Percentiles rank a stretch among this genome's conserved stretches.
Conservation (phyloP, 1,140 invertebrate species). For the Drosophila bocqueti region DNA sequence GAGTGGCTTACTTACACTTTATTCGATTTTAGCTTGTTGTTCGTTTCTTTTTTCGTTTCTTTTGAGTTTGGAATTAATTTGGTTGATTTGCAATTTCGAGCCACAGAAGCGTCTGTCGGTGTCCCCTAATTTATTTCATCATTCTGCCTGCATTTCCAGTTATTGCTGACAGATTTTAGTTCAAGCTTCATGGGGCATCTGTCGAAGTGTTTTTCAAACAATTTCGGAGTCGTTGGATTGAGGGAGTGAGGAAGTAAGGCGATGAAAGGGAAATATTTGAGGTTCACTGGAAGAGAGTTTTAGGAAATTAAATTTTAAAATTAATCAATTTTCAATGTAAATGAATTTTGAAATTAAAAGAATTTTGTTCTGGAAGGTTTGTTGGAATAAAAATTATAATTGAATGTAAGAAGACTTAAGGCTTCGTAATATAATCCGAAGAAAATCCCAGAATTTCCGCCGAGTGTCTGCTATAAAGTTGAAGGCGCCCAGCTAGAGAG, state of each 20-base stretch:
- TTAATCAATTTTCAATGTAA: too few species aligned
- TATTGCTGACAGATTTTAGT: constrained; percentile 9
- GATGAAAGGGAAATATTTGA: too few species aligned
- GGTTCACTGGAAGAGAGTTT: too few species aligned
- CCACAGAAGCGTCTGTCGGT: background rate
- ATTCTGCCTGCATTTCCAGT: constrained; percentile 5
- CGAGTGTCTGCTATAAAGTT: constrained; percentile 2
- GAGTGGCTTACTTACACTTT: constrained; percentile 44
- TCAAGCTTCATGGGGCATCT: background rate
- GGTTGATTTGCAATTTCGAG: constrained; percentile 28
- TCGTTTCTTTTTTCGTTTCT: constrained; percentile 26
- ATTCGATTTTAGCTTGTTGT: constrained; percentile 69
- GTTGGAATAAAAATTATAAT: too few species aligned
- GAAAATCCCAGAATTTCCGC: background rate
- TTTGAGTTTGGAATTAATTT: constrained; percentile 28
- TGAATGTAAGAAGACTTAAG: too few species aligned
- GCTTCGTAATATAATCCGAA: background rate
- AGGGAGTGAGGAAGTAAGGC: background rate
- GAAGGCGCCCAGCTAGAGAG: background rate
- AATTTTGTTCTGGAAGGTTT: too few species aligned
- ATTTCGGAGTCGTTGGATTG: background rate
- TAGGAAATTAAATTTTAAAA: too few species aligned
- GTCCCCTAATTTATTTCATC: constrained; percentile 3
- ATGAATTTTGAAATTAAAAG: too few species aligned
- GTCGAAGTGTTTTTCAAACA: constrained; percentile 2